Conservation (phyloP, 2,888 invertebrate genomes). For the Yponomeuta plumbellus region DNA sequence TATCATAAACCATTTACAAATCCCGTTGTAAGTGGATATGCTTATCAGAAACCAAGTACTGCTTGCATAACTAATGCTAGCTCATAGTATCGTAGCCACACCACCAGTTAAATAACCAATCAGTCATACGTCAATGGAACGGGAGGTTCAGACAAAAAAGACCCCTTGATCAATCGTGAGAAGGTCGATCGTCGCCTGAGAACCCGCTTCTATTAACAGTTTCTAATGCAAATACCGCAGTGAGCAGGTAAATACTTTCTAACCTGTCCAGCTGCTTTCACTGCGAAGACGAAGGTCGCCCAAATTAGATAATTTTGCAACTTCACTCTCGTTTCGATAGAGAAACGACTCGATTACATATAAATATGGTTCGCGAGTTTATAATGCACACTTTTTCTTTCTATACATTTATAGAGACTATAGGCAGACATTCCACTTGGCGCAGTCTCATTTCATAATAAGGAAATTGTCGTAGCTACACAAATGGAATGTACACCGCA, state of each 20-base stretch:
- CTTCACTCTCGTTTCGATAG: constrained; percentile 1
- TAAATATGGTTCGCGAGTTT: neutral
- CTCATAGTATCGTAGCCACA: too few relatives aligned
- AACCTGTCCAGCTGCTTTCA: constrained; percentile 60
- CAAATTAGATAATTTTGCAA: constrained; percentile 15
- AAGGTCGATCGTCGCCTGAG: constrained; percentile 42
- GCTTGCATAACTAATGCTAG: neutral
- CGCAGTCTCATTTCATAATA: neutral
- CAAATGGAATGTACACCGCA: neutral
- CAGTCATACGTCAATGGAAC: neutral
- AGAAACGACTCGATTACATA: neutral
- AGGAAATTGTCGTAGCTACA: neutral
- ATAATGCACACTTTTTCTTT: neutral
- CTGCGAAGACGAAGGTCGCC: constrained; percentile 23
- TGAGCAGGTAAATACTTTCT: constrained; percentile 64
- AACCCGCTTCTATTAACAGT: constrained; percentile 58
- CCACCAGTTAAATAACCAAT: neutral
- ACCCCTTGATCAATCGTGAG: neutral
- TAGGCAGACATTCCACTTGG: neutral
- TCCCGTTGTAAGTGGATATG: neutral
- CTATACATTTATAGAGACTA: neutral
- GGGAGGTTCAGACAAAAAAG: neutral
- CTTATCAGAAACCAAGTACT: neutral
- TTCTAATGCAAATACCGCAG: constrained; percentile 70
- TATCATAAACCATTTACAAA: neutral